Evolutionary conservation across 2,888 invertebrate species (phyloP).

Genomic region (Ophion ellenae): DNA sequence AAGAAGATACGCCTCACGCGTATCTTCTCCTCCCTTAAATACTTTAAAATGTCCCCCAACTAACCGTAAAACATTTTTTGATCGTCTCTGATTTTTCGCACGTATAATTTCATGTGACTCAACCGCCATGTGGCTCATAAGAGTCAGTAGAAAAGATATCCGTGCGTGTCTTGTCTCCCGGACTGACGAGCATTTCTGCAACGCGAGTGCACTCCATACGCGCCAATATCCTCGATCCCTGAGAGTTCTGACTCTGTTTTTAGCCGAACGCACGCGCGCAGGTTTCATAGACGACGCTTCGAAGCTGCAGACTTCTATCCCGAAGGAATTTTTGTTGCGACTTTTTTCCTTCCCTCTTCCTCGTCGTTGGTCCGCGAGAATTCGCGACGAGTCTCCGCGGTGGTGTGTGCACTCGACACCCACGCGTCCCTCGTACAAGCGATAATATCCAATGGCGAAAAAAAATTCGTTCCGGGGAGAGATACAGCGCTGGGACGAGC

Average conservation of each 20-base stretch:
- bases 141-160: conserved; percentile 24
- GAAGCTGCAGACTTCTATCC: conserved; percentile 8
- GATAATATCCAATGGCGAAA: conserved; percentile 53
- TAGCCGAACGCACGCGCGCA: too few relatives aligned
- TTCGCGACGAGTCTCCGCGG: too few relatives aligned
- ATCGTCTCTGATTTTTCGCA: too few relatives aligned
- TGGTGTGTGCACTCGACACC: conserved; percentile 39
- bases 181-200: conserved; percentile 54
- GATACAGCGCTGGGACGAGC: conserved; percentile 14
- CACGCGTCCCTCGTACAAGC: conserved; percentile 53
- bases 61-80: too few relatives aligned
- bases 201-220: conserved; percentile 22
- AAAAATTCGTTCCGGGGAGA: conserved; percentile 42
- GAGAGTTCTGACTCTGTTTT: too few relatives aligned
- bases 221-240: too few relatives aligned
- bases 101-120: too few relatives aligned
- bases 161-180: conserved; percentile 30
- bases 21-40: too few relatives aligned
- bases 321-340: conserved; percentile 18
- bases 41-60: too few relatives aligned
- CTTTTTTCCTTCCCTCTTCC: conserved; percentile 35
- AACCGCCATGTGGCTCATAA: too few relatives aligned
- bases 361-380: conserved; percentile 7
- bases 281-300: too few relatives aligned
- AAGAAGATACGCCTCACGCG: too few relatives aligned